Evolutionary conservation across 2,888 invertebrate species (phyloP).

Genomic region (Ctena decussata): DNA sequence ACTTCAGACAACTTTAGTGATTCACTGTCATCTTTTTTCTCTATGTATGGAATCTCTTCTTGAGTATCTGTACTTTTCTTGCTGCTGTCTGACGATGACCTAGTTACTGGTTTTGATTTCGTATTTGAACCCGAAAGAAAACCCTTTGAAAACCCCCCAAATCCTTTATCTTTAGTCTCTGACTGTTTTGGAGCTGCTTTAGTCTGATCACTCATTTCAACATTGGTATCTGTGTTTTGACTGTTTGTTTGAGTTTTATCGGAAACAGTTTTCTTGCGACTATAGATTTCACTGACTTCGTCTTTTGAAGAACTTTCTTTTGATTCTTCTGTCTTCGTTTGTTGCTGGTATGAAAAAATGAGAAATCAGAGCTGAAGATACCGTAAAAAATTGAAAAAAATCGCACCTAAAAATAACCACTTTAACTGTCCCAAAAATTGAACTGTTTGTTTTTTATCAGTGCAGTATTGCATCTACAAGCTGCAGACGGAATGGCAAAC

Average conservation of each 20-base stretch:
- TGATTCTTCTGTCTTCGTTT: not conserved
- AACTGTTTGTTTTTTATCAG: too few relatives aligned
- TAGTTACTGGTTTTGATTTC: conserved; percentile 37
- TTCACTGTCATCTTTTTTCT: conserved; percentile 69
- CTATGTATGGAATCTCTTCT: conserved; percentile 80
- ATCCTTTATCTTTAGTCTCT: conserved; percentile 35
- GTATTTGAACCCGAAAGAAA: conserved; percentile 80
- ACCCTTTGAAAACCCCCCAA: conserved; percentile 85
- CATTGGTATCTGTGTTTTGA: not conserved
- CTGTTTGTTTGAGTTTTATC: not conserved
- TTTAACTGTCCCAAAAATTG: too few relatives aligned
- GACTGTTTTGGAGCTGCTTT: not conserved
- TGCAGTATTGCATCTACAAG: too few relatives aligned
- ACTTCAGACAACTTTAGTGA: conserved; percentile 79
- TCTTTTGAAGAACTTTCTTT: not conserved
- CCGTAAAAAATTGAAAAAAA: too few relatives aligned
- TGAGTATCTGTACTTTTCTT: conserved; percentile 28
- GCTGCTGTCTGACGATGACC: not conserved
- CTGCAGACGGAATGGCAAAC: too few relatives aligned
- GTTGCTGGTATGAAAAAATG: not conserved
- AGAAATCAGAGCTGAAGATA: too few relatives aligned
- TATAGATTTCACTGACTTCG: not conserved
- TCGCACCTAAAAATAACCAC: too few relatives aligned
- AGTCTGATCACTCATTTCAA: not conserved
- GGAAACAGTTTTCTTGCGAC: not conserved